phyloP scores from a whole-genome alignment of 64 coral and sea anemone species.

The Porites lutea region DNA sequence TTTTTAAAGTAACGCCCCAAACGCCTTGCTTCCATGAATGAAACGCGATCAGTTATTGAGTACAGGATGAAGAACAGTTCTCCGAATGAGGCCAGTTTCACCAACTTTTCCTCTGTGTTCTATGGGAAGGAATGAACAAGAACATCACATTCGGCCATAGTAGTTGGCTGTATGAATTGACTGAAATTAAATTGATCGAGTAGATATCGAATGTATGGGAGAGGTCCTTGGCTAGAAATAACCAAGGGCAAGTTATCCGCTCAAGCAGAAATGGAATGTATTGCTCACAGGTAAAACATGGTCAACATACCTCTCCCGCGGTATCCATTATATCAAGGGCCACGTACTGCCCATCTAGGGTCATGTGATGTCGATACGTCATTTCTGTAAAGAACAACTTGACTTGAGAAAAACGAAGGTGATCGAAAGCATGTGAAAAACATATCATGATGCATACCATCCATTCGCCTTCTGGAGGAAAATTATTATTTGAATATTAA shows the following conservation, averaged over 20 bases:
- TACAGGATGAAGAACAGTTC: conserved; percentile 86
- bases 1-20: conserved; percentile 72
- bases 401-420: neutral
- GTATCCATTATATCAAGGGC: conserved; percentile 77
- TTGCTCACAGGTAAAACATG: too few relatives aligned
- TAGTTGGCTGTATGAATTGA: neutral
- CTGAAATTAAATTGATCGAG: too few relatives aligned
- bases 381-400: conserved; percentile 56
- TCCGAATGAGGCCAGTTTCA: conserved; percentile 70
- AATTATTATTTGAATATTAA: too few relatives aligned
- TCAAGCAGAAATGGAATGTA: too few relatives aligned
- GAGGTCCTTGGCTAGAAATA: too few relatives aligned
- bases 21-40: conserved; percentile 74
- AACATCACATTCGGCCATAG: neutral
- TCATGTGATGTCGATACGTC: conserved; percentile 85
- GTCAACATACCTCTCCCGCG: conserved; percentile 57
- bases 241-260: too few relatives aligned
- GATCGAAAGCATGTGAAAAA: too few relatives aligned
- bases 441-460: too few relatives aligned
- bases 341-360: conserved; percentile 69
- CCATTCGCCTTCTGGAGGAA: too few relatives aligned
- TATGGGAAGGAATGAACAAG: neutral
- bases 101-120: conserved; percentile 84
- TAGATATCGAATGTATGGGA: too few relatives aligned
- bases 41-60: conserved; percentile 80